These are phyloP conservation scores for Phortica variegata DNA, from an alignment of 1,140 invertebrate species.

Conservation along the genomic window DNA sequence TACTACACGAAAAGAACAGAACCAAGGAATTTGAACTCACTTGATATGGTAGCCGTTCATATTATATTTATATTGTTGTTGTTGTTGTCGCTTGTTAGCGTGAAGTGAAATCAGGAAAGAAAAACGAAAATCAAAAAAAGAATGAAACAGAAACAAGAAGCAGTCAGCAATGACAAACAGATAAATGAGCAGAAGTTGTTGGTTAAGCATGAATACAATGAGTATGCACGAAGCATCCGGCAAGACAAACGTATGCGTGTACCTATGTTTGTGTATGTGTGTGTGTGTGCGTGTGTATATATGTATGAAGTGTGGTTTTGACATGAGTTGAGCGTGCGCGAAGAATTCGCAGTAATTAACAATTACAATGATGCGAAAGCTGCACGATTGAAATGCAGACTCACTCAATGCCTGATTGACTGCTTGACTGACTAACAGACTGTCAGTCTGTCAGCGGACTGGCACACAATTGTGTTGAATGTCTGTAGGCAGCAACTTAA, in stretches of 20 bases:
- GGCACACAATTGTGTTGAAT: too few species aligned
- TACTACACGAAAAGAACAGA: slow-evolving; percentile 50
- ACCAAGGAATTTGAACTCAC: slow-evolving; percentile 54
- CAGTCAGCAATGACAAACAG: slow-evolving; percentile 18
- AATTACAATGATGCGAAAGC: slow-evolving; percentile 46
- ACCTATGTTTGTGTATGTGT: slow-evolving; percentile 12
- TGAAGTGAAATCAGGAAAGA: slow-evolving; percentile 35
- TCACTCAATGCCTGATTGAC: too few species aligned
- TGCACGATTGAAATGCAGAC: slow-evolving; percentile 4
- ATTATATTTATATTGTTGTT: slow-evolving; percentile 20
- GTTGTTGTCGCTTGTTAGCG: slow-evolving; percentile 34
- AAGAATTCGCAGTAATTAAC: slow-evolving; percentile 45
- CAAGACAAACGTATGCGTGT: slow-evolving; percentile 24
- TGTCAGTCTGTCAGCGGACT: slow-evolving; percentile 13
- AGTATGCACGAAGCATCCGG: slow-evolving; percentile 36
- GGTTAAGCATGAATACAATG: slow-evolving; percentile 44
- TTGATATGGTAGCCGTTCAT: slow-evolving; percentile 32
- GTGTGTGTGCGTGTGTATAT: background rate
- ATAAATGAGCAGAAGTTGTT: slow-evolving; percentile 16
- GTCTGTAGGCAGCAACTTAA: too few species aligned
- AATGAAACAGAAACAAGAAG: background rate
- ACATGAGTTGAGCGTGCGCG: slow-evolving; percentile 6
- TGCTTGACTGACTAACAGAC: slow-evolving; percentile 38
- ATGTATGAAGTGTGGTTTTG: slow-evolving; percentile 8
- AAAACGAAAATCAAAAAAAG: background rate